Evolutionary conservation across 92 coral and sea anemone genomes (phyloP).

Genomic region (Palythoa heliodiscus): DNA sequence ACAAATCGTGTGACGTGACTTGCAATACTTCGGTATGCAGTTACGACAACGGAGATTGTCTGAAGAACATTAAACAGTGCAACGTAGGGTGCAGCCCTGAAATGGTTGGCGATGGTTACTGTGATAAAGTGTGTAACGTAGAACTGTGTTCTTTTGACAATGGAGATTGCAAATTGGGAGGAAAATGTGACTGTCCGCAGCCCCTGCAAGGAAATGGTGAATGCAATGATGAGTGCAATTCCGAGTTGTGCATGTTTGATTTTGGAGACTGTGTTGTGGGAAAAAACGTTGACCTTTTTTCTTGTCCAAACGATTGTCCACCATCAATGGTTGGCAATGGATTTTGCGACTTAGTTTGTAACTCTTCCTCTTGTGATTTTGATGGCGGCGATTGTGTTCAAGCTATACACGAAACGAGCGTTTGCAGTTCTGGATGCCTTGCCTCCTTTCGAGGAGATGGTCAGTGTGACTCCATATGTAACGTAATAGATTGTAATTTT

Average conservation of each 20-base stretch:
- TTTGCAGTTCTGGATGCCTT: conserved; percentile 60
- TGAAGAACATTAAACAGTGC: conserved; percentile 39
- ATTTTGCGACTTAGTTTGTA: conserved; percentile 53
- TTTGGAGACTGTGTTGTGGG: conserved; percentile 63
- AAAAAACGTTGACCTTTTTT: background rate
- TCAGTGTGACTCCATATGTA: conserved; percentile 65
- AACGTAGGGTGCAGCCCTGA: conserved; percentile 46
- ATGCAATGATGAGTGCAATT: conserved; percentile 56
- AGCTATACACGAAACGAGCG: conserved; percentile 8
- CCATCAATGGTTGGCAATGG: conserved; percentile 64
- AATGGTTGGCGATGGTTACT: conserved; percentile 64
- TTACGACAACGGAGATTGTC: conserved; percentile 63
- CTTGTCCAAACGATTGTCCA: conserved; percentile 54
- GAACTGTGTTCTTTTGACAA: conserved; percentile 49
- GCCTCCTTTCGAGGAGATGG: conserved; percentile 61
- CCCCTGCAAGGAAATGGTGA: conserved; percentile 57
- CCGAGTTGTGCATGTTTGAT: conserved; percentile 59
- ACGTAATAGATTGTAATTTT: conserved; percentile 55
- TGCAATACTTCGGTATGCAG: conserved; percentile 57
- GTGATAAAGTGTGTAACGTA: conserved; percentile 66
- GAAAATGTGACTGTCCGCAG: conserved; percentile 39
- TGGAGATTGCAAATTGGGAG: conserved; percentile 48
- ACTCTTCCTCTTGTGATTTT: conserved; percentile 37
- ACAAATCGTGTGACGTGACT: conserved; percentile 59
- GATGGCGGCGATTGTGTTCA: conserved; percentile 55